A percentile compares a stretch with the other conserved stretches of the same genome.
phyloP scores from a whole-genome alignment of 2,888 invertebrate species.

The Melieria crassipennis region DNA sequence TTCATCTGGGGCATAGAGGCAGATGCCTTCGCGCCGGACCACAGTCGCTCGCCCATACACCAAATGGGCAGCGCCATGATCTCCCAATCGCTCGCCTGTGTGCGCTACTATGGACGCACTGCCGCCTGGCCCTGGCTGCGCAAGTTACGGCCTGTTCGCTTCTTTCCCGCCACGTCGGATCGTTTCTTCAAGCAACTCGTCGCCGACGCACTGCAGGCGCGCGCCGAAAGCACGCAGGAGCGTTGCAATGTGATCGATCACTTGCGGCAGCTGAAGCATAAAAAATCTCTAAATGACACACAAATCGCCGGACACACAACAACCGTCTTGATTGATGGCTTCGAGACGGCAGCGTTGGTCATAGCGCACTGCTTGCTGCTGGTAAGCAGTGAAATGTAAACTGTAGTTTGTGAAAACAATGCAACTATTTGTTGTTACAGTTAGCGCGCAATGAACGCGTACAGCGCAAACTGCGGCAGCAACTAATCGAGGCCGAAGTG shows the following conservation, averaged over 20 bases:
- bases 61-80: constrained; percentile 43
- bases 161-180: constrained; percentile 43
- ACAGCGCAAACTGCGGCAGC: constrained; percentile 51
- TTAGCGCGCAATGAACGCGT: constrained; percentile 46
- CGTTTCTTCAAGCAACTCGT: constrained; percentile 43
- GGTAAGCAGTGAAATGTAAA: constrained; percentile 42
- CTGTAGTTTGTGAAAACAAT: constrained; percentile 10
- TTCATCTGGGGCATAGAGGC: constrained; percentile 52
- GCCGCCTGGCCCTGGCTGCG: constrained; percentile 48
- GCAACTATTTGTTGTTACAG: constrained; percentile 32
- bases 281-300: constrained; percentile 45
- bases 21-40: constrained; percentile 42
- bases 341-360: constrained; percentile 52
- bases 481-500: constrained; percentile 41
- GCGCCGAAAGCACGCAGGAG: constrained; percentile 26
- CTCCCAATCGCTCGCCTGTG: constrained; percentile 43
- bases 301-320: constrained; percentile 54
- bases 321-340: constrained; percentile 56
- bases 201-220: constrained; percentile 39
- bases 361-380: constrained; percentile 51
- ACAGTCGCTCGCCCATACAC: neutral
- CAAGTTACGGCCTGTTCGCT: constrained; percentile 41
- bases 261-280: constrained; percentile 49
- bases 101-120: constrained; percentile 45
- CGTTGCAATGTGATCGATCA: constrained; percentile 52